Conservation (phyloP, 2,888 invertebrate genomes). For the Platycheirus albimanus region DNA sequence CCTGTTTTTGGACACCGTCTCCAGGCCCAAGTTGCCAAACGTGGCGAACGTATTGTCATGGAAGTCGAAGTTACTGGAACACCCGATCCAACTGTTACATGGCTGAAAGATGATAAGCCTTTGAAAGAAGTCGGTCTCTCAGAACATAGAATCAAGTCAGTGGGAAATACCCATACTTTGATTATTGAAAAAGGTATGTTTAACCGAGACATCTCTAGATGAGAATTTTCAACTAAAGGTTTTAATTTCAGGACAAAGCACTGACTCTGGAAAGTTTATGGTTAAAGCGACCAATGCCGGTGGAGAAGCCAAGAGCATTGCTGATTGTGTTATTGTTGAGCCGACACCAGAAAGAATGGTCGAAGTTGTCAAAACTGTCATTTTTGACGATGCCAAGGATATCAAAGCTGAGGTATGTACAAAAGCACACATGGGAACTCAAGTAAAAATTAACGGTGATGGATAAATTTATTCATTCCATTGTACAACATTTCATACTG, state of each 20-base stretch:
- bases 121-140: conserved; percentile 84
- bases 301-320: conserved; percentile 92
- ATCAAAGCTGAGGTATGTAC: conserved; percentile 82
- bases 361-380: conserved; percentile 87
- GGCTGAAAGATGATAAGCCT: conserved; percentile 89
- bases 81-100: conserved; percentile 88
- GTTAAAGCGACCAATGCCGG: conserved; percentile 89
- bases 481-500: conserved; percentile 2
- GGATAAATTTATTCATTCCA: not conserved
- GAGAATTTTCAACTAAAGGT: not conserved
- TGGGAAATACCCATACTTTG: conserved; percentile 88
- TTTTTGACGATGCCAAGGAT: conserved; percentile 84
- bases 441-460: too few species aligned
- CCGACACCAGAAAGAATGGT: conserved; percentile 87
- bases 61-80: conserved; percentile 91
- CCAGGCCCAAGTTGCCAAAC: conserved; percentile 89
- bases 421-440: too few species aligned
- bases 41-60: conserved; percentile 88
- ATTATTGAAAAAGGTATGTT: conserved; percentile 89
- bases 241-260: conserved; percentile 83
- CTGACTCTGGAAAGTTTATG: conserved; percentile 90
- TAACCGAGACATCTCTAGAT: not conserved
- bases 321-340: conserved; percentile 89
- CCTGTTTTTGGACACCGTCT: conserved; percentile 91
- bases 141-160: conserved; percentile 84